Evolutionary conservation across 2,113 vertebrate species (phyloP).

Genomic region (Chionodraco myersi): DNA sequence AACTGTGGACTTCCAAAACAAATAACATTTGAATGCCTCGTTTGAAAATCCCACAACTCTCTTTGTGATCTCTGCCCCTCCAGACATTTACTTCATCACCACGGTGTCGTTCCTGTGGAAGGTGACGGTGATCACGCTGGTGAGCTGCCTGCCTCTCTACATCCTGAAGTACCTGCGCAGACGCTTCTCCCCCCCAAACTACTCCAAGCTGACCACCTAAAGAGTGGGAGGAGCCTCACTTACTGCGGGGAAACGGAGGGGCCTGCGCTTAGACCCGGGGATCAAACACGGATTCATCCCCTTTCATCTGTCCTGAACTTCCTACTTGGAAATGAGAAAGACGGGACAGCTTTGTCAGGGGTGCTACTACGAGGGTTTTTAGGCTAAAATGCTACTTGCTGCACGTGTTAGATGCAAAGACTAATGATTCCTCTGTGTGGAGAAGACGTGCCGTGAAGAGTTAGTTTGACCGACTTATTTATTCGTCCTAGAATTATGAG

Average conservation of each 20-base stretch:
- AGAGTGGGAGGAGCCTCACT: slow-evolving; percentile 21
- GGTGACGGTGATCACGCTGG: slow-evolving; percentile 93
- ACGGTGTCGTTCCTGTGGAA: slow-evolving; percentile 97
- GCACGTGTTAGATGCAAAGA: slow-evolving; percentile 50
- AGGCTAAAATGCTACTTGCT: slow-evolving; percentile 17
- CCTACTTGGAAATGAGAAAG: neutral
- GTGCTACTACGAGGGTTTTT: slow-evolving; percentile 11
- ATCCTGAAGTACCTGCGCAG: slow-evolving; percentile 95
- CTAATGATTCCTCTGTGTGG: neutral
- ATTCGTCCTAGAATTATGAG: neutral
- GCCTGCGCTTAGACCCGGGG: slow-evolving; percentile 26
- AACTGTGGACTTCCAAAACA: neutral
- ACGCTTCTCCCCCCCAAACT: slow-evolving; percentile 96
- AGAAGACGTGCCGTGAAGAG: slow-evolving; percentile 10
- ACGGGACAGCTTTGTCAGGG: neutral
- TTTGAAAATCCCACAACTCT: too few relatives aligned
- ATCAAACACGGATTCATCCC: slow-evolving; percentile 21
- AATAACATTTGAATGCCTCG: too few relatives aligned
- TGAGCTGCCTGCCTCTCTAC: slow-evolving; percentile 99
- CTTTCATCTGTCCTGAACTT: slow-evolving; percentile 44
- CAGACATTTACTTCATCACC: slow-evolving; percentile 95
- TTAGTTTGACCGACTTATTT: neutral
- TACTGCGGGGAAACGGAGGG: neutral
- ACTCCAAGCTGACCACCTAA: slow-evolving; percentile 94
- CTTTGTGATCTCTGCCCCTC: neutral